phyloP scores from a whole-genome alignment of 2,113 vertebrate genomes.

The Neodon shergylaensis region DNA sequence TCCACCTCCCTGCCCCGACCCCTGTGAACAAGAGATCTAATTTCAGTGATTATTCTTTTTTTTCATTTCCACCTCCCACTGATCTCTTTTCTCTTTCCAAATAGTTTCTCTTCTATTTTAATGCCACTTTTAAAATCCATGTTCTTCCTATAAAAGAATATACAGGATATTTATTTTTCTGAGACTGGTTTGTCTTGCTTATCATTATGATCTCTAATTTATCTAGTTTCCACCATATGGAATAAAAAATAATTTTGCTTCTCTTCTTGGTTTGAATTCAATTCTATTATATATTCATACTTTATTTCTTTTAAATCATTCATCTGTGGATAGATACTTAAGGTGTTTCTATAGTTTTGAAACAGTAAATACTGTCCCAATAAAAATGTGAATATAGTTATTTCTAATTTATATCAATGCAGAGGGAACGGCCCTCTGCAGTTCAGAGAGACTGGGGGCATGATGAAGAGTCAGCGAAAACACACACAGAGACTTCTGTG shows the following conservation, averaged over 20 bases:
- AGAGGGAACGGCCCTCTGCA: too few relatives aligned
- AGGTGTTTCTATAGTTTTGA: not conserved
- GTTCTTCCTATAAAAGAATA: too few relatives aligned
- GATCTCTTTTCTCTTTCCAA: not conserved
- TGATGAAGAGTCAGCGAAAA: too few relatives aligned
- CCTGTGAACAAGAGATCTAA: not conserved
- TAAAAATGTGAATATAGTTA: not conserved
- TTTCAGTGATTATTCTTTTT: not conserved
- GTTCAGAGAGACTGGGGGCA: too few relatives aligned
- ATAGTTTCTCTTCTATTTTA: too few relatives aligned
- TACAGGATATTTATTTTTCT: not conserved
- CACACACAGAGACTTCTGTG: too few relatives aligned
- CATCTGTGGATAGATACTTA: not conserved
- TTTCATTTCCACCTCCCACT: not conserved
- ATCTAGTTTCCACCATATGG: not conserved
- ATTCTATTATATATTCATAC: not conserved
- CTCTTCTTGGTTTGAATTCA: not conserved
- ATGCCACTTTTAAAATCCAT: not conserved
- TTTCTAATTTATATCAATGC: not conserved
- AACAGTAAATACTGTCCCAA: not conserved
- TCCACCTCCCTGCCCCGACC: not conserved
- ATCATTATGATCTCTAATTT: not conserved
- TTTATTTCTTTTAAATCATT: not conserved
- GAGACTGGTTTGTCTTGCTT: not conserved
- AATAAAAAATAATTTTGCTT: not conserved